These are phyloP conservation scores for Brachycybe producta DNA, from an alignment of 2,888 invertebrate genomes.

Conservation along the genomic window DNA sequence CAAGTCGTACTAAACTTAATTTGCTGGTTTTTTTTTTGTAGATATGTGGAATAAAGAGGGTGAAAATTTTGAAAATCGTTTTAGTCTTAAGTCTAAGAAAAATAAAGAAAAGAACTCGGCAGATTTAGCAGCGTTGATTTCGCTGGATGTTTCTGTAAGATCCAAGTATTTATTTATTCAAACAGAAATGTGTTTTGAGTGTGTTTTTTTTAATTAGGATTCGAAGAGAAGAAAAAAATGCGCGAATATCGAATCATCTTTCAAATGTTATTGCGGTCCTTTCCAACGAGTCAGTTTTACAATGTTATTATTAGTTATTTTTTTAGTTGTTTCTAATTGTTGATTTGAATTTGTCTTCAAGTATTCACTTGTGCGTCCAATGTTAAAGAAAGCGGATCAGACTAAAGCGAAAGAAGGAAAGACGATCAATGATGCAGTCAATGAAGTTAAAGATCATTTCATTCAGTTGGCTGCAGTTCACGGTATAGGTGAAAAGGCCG, in stretches of 20 bases:
- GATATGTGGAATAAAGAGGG: conserved; percentile 15
- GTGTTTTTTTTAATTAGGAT: too few relatives aligned
- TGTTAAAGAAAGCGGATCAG: background rate
- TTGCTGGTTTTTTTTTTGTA: background rate
- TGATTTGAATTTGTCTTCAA: background rate
- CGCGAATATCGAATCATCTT: background rate
- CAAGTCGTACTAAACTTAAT: background rate
- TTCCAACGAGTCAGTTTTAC: background rate
- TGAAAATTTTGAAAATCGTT: conserved; percentile 10
- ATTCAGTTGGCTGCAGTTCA: conserved; percentile 3
- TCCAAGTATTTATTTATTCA: background rate
- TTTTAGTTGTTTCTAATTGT: background rate
- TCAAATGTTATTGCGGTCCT: background rate
- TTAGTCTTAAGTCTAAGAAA: too few relatives aligned
- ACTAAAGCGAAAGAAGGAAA: background rate
- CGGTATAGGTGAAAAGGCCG: too few relatives aligned
- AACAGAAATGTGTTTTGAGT: background rate
- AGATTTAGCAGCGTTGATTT: background rate
- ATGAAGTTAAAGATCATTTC: conserved; percentile 12
- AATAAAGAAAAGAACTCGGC: background rate
- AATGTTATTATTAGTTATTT: background rate
- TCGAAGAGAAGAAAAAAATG: too few relatives aligned
- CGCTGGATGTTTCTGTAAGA: background rate
- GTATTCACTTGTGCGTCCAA: conserved; percentile 1
- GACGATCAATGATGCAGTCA: background rate